Base-by-base conservation (phyloP, 2,797 vertebrate genomes). In the Rhinoraja longicauda region DNA sequence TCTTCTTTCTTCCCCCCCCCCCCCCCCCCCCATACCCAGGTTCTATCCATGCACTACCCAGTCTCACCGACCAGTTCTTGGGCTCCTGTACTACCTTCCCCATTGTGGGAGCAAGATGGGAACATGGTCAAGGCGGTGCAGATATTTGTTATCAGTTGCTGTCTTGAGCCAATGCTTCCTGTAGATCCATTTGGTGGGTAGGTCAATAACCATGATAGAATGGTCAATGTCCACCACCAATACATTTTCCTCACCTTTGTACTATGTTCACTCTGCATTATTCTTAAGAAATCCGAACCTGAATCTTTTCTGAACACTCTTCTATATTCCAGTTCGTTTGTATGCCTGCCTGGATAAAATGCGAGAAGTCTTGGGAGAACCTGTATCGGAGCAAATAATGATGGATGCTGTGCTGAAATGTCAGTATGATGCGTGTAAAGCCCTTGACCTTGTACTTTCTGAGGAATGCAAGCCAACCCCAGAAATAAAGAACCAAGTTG, bases 311-410 rank as follows among this genome's bases (percentile, higher is more conserved):
- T 64, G 84, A 62, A 77, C 79, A 90, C 3, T 4, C 17, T 57
- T 82, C 76, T 73, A 67, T 94, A 93, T 94, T 96, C 62, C 94
- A 99, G 99, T 97, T 90, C 97, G 95, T 94, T 96, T 99, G 94
- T 97, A 96, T 96, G 98, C 98, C 24, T 99, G 98, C 95, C 97
- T 99, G 96, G 98, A 99, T 95, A 97, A 98, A 93, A 98, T 99
- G 98, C 97, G 98, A 94, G 95, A 98, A 92, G 97, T 99, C 84
- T 95, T 99, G 92, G 98, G 98, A 93, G 98, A 98, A 73, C 95
- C 97, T 1, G 93, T 98, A 93, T 96, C 97, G 32, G 98, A 99
- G 82, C 97, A 98, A 9, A 94, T 96, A 90, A 96, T 99, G 95
- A 96, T 96, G 93, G 96, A 98, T 96, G 98, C 98, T 77, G 96